Conservation (phyloP, 2,113 vertebrate species). For the Nothobranchius kuhntae region DNA sequence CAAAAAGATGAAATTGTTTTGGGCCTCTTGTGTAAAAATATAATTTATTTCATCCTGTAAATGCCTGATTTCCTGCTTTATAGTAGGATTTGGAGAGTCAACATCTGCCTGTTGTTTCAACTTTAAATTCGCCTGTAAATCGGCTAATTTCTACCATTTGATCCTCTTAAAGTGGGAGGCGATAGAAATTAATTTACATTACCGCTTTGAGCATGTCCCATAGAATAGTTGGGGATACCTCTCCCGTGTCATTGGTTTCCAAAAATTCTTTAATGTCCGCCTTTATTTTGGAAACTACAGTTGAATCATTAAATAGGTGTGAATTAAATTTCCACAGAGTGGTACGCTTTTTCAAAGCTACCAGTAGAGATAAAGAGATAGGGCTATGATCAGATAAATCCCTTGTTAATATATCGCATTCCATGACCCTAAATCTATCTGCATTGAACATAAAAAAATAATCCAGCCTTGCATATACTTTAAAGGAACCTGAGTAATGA, state of each 20-base stretch:
- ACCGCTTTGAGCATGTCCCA: background rate
- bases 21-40: background rate
- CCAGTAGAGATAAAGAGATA: background rate
- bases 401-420: background rate
- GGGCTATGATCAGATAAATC: background rate
- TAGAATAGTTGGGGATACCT: background rate
- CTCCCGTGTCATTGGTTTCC: background rate
- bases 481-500: background rate
- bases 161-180: background rate
- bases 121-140: background rate
- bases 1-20: slow-evolving; percentile 6
- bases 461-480: background rate
- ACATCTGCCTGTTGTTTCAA: background rate
- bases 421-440: background rate
- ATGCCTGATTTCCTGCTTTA: background rate
- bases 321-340: slow-evolving; percentile 3
- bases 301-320: background rate
- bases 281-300: background rate
- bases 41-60: background rate
- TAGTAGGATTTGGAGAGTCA: background rate
- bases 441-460: background rate
- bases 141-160: background rate
- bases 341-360: background rate
- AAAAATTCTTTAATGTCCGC: background rate
- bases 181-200: background rate